Base-by-base conservation (phyloP, 2,113 vertebrate species). In the Diadophis punctatus region DNA sequence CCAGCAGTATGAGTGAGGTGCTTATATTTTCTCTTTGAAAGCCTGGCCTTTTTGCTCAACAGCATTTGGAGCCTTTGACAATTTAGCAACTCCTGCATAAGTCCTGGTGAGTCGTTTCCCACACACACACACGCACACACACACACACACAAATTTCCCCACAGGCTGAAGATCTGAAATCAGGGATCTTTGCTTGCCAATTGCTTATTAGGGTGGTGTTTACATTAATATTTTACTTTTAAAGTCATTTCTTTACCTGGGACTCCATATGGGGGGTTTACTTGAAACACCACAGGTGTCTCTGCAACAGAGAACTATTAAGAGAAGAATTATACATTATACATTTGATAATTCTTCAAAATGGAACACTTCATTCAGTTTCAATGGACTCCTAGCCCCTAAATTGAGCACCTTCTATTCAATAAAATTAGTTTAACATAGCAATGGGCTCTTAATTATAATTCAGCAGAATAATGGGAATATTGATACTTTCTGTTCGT, bases 211-310 rank as follows among this genome's bases (percentile, higher is more conserved):
- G 18, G 2, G 1, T 39, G 1, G 1, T 22, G 8, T 22, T 80
- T 80, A 80, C 34, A 9, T 80, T 80, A 80, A 63, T 34, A 63
- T 58, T 34, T 91, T 87, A 56, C 63, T n/a, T 74, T 86, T 94
- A 86, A 87, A 63, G 27, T 87, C 94, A 5, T 68, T 93, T 58
- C 90, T n/a, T 34, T 97, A 98, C 98, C 98, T 97, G 97, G 98
- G 60, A 96, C 93, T 92, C 97, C 97, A 96, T 95, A 97, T 90
- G 97, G 25, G 53, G 98, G 97, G 49, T 48, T 90, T 90, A 98
- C 94, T 46, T 94, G 96, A 92, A 97, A 95, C 96, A 98, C 85
- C 92, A 97, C 8, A 43, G 98, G 97, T 92, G 97, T 98, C 93
- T 97, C 95, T 1, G 1, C 91, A 93, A 93, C 91, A 88, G 97